Base-by-base conservation (phyloP, 2,888 invertebrate species). In the Linyphia triangularis region DNA sequence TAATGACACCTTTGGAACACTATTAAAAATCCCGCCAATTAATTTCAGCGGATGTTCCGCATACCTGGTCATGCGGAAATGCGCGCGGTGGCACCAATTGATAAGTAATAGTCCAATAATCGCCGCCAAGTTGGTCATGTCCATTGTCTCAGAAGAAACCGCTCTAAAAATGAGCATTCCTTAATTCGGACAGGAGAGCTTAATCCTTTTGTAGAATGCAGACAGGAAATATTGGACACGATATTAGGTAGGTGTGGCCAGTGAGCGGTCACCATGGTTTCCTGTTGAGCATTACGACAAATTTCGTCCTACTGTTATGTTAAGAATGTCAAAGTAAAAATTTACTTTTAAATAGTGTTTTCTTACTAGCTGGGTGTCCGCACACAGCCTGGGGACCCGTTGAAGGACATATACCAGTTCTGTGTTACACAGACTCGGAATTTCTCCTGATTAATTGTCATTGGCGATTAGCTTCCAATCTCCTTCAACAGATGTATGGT, bases 71-170 rank as follows among this genome's bases (percentile, higher is more conserved):
- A 65, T 40, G 77, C 63, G 63, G 61, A 77, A 77, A 77, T 77
- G 70, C 70, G 43, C 43, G 7, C 33, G 24, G 26, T 33, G 33
- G 40, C 37, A 2, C 24, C 65, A 26, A 43, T 43, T 43, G 40
- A 70, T 70, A 67, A 67, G 67, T 67, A 43, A 43, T 70, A 43
- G 70, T 70, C 43, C 70, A 43, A 70, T 70, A 70, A 70, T 70
- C 43, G 43, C 40, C 22, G 22, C 16, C 69, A 22, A 51, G 40
- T 24, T 9, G 10, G 61, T 19, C 33, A 43, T 24, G 26, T n/a
- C 70, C 70, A 70, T 70, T 70, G 70, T 70, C 16, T 70, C 16
- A 22, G 30, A 40, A 19, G 37, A 37, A 69, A 22, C 26, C 26
- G 43, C 13, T 70, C 40, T 37, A 43, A 13, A 43, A 70, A 70